Conservation (phyloP, 2,888 invertebrate genomes). For the Scotopteryx bipunctaria region DNA sequence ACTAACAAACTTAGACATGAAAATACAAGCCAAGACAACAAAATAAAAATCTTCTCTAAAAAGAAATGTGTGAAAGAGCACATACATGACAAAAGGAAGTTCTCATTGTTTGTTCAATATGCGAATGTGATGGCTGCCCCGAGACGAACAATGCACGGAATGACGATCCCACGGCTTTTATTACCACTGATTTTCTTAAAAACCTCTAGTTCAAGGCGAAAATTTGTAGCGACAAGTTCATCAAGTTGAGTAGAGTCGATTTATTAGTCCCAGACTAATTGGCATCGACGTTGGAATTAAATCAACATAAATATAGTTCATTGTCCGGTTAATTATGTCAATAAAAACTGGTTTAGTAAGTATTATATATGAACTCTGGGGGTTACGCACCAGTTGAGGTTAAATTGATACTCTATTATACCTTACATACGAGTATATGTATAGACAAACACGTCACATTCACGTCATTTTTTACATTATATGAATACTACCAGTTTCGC, state of each 20-base stretch:
- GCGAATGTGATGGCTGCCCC: slow-evolving; percentile 21
- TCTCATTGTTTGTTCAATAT: slow-evolving; percentile 11
- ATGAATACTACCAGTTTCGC: too few relatives aligned
- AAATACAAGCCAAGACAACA: background rate
- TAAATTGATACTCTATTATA: too few relatives aligned
- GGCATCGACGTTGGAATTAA: slow-evolving; percentile 12
- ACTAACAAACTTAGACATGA: too few relatives aligned
- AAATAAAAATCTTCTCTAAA: background rate
- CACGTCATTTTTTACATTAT: too few relatives aligned
- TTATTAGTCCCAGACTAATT: slow-evolving; percentile 15
- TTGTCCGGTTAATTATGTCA: slow-evolving; percentile 19
- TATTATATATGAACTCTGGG: slow-evolving; percentile 3
- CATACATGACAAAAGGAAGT: slow-evolving; percentile 13
- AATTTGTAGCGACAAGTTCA: slow-evolving; percentile 31
- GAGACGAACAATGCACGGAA: slow-evolving; percentile 48
- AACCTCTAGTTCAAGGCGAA: slow-evolving; percentile 62
- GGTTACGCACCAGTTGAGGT: slow-evolving; percentile 1
- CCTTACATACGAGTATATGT: too few relatives aligned
- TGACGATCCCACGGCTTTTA: slow-evolving; percentile 52
- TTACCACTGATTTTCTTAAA: slow-evolving; percentile 34
- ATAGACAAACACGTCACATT: too few relatives aligned
- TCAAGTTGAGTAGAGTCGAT: slow-evolving; percentile 21
- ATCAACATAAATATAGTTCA: slow-evolving; percentile 23
- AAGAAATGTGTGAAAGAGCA: slow-evolving; percentile 10
- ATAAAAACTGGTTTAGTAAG: slow-evolving; percentile 20